A percentile compares a stretch with the other conserved stretches of the same genome.
phyloP scores from a whole-genome alignment of 2,797 vertebrate genomes.

The Cryptoprocta ferox region DNA sequence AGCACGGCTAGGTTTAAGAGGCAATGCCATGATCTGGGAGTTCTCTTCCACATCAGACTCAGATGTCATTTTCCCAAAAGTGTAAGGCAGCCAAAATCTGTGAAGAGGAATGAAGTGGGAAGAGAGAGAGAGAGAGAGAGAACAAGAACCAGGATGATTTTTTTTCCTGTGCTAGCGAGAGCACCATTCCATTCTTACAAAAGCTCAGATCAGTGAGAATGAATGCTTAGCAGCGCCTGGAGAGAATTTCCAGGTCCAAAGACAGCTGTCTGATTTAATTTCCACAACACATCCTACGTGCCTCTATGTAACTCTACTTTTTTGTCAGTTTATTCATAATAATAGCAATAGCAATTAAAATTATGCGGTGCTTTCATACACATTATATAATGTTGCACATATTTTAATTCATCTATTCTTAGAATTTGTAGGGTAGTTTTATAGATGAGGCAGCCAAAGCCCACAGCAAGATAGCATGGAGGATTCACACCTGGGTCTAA shows the following conservation, averaged over 20 bases:
- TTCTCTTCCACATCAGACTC: constrained; percentile 33
- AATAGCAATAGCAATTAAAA: constrained; percentile 11
- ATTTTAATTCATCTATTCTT: constrained; percentile 36
- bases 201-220: constrained; percentile 59
- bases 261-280: constrained; percentile 79
- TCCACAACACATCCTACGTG: neutral
- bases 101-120: constrained; percentile 17
- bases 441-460: neutral
- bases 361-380: neutral
- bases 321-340: constrained; percentile 39
- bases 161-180: constrained; percentile 46
- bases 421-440: constrained; percentile 11
- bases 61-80: constrained; percentile 50
- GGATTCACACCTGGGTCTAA: neutral
- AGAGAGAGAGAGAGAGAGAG: neutral
- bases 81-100: constrained; percentile 63
- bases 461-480: neutral
- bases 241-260: constrained; percentile 68
- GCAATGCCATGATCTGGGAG: constrained; percentile 47
- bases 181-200: constrained; percentile 58
- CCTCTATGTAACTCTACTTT: constrained; percentile 27
- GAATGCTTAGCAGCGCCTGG: constrained; percentile 46
- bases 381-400: neutral
- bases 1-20: neutral
- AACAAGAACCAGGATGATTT: neutral